Base-by-base conservation (phyloP, 2,113 vertebrate genomes). In the Eurypyga helias region DNA sequence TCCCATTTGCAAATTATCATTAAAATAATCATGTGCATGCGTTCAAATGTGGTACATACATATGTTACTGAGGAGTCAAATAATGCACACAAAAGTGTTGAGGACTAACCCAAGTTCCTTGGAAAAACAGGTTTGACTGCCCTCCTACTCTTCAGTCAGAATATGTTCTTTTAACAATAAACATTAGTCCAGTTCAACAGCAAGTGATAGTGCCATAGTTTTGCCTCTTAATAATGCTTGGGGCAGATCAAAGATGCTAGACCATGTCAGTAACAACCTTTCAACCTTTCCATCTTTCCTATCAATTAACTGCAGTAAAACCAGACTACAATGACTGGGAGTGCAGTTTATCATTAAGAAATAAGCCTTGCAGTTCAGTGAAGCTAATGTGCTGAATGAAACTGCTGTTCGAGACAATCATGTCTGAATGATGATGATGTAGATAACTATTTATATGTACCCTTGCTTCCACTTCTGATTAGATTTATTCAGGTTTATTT, bases 181-280 rank as follows among this genome's bases (percentile, higher is more conserved):
- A 43, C 1, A 24, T 43, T 46, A 14, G 41, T 64, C 69, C 41
- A 34, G 52, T 60, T 78, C 70, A 89, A 33, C 7, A 71, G n/a
- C 14, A 83, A 58, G 10, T 19, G 33, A 34, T 43, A 15, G 7
- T 0, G 0, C 33, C 41, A 8, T 15, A 34, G 6, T 45, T 43
- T 49, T 55, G 48, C 17, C 48, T 77, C n/a, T 34, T 60, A n/a
- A 16, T 45, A 36, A 15, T 12, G 21, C 3, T 6, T 57, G 24
- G 16, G 19, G 10, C 31, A 34, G 28, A 52, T 18, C 10, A 48
- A 69, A 93, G 60, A 38, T 23, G 16, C 10, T 67, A 6, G 1
- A n/a, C 10, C 2, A 7, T 4, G 15, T 18, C 26, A 69, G 23
- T 2, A 41, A 33, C 25, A 17, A 19, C 36, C 21, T 52, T 65